Percentiles rank a stretch among this genome's conserved stretches.
phyloP scores from a whole-genome alignment of 2,888 invertebrate species.

The Caradrina kadenii region DNA sequence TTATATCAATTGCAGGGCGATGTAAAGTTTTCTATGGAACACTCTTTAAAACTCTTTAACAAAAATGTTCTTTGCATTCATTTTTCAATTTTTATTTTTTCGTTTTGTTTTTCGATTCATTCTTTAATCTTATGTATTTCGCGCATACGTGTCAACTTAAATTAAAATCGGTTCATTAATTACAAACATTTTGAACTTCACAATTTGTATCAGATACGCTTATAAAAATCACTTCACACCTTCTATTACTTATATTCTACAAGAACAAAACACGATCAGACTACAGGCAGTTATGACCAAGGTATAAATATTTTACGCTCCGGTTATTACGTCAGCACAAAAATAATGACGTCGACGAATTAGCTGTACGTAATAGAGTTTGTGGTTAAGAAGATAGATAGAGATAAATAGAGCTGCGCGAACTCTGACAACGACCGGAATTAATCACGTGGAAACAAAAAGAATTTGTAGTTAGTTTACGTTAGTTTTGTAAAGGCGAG shows the following conservation, averaged over 20 bases:
- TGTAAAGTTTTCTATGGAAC: too few relatives aligned
- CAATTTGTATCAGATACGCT: too few relatives aligned
- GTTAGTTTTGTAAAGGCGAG: constrained; percentile 47
- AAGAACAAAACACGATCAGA: constrained; percentile 27
- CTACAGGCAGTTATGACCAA: constrained; percentile 5
- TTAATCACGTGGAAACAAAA: constrained; percentile 37
- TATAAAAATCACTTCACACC: neutral
- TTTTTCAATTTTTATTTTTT: too few relatives aligned
- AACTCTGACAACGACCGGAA: constrained; percentile 8
- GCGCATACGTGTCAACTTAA: neutral
- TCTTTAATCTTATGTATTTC: too few relatives aligned
- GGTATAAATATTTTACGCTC: constrained; percentile 30
- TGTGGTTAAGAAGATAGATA: constrained; percentile 50
- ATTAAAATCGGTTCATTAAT: neutral
- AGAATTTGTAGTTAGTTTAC: constrained; percentile 24
- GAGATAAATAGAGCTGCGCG: constrained; percentile 30
- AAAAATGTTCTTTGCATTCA: too few relatives aligned
- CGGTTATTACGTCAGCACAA: constrained; percentile 47
- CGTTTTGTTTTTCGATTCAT: too few relatives aligned
- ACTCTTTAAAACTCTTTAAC: too few relatives aligned
- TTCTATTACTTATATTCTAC: neutral
- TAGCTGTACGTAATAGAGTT: constrained; percentile 48
- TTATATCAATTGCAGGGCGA: too few relatives aligned
- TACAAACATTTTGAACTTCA: too few relatives aligned
- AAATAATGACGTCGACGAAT: constrained; percentile 48